A percentile compares a stretch with the other conserved stretches of the same genome.
Evolutionary conservation across 2,113 vertebrate species (phyloP).

Genomic region (Indicator maculatus): DNA sequence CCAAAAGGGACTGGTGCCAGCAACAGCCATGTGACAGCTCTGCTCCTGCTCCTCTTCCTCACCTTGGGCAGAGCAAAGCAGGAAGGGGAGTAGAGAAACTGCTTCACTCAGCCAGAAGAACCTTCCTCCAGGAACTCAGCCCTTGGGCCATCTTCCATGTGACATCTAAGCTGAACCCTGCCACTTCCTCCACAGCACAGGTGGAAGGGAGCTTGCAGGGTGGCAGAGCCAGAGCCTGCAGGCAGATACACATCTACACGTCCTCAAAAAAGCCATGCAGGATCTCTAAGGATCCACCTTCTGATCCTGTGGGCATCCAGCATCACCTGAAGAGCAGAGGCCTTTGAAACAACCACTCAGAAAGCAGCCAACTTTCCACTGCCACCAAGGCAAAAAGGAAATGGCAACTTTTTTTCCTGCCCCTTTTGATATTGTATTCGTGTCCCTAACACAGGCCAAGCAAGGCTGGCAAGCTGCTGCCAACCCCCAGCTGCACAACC

Average conservation of each 20-base stretch:
- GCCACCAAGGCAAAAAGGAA: not conserved
- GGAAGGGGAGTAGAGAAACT: not conserved
- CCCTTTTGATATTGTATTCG: not conserved
- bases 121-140: not conserved
- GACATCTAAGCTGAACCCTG: not conserved
- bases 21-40: constrained; percentile 28
- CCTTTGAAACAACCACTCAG: not conserved
- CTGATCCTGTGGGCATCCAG: not conserved
- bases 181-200: rapidly evolving
- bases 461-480: rapidly evolving
- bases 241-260: not conserved
- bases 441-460: not conserved
- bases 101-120: not conserved
- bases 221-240: not conserved
- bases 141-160: rapidly evolving
- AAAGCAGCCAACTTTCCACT: not conserved
- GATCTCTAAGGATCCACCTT: not conserved
- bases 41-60: constrained; percentile 59
- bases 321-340: not conserved
- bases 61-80: not conserved
- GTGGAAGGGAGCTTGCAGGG: not conserved
- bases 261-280: not conserved
- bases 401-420: not conserved
- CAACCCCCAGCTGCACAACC: not conserved
- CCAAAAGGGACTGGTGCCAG: constrained; percentile 14